These are phyloP conservation scores for Parazoanthus darwini DNA, from an alignment of 92 coral and sea anemone species.

Conservation along the genomic window DNA sequence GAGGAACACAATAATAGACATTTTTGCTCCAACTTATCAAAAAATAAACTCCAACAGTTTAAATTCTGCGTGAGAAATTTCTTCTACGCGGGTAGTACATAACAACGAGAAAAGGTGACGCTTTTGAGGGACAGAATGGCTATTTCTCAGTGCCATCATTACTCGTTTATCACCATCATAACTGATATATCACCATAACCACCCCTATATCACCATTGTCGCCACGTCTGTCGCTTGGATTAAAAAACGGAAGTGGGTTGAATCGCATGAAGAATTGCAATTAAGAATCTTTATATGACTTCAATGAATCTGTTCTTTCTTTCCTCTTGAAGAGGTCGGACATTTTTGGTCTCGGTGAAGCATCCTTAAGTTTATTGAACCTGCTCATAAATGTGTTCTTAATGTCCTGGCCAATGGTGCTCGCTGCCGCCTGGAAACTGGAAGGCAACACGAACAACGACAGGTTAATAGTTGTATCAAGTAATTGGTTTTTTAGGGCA, in stretches of 20 bases:
- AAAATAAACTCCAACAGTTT: not conserved
- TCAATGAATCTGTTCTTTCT: conserved; percentile 71
- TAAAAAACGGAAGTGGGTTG: not conserved
- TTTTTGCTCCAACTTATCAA: not conserved
- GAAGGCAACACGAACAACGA: conserved; percentile 14
- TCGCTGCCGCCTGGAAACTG: conserved; percentile 69
- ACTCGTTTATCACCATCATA: not conserved
- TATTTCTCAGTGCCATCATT: not conserved
- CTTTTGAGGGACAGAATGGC: not conserved
- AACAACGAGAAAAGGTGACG: not conserved
- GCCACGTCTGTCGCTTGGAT: not conserved
- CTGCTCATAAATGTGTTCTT: conserved; percentile 91
- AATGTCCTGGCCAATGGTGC: conserved; percentile 85
- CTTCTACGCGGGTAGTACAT: not conserved
- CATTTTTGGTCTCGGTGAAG: conserved; percentile 93
- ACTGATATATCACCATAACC: not conserved
- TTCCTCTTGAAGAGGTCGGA: conserved; percentile 90
- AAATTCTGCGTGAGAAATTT: not conserved
- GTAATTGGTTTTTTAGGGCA: not conserved
- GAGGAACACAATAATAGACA: not conserved
- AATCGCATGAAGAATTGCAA: not conserved
- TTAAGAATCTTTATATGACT: conserved; percentile 43
- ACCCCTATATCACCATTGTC: not conserved
- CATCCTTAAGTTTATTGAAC: conserved; percentile 89
- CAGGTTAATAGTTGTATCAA: not conserved